Conservation (phyloP, 2,113 vertebrate species). For the Salminus brasiliensis region DNA sequence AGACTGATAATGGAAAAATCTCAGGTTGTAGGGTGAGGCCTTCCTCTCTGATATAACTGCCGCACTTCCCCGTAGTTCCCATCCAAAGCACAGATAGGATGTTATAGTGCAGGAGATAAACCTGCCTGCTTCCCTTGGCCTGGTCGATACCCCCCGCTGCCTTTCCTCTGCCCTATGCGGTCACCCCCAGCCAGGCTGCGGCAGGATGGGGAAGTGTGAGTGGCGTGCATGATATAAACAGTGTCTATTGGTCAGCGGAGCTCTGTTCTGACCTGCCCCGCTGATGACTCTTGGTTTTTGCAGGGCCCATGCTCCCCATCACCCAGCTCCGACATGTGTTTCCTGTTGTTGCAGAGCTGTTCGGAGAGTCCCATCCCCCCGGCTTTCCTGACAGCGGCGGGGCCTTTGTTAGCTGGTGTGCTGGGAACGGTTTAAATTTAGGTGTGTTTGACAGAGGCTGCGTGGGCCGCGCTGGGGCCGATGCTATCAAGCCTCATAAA, state of each 20-base stretch:
- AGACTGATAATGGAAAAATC: constrained; percentile 35
- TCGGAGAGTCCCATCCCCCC: constrained; percentile 20
- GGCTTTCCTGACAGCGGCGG: constrained; percentile 24
- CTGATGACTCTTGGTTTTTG: constrained; percentile 22
- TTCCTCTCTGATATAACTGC: constrained; percentile 32
- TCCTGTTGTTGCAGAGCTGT: constrained; percentile 46
- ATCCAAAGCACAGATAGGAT: constrained; percentile 46
- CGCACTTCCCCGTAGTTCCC: constrained; percentile 23
- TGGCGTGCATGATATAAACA: background rate
- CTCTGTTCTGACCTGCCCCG: constrained; percentile 21
- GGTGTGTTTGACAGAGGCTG: constrained; percentile 34
- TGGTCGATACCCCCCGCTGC: constrained; percentile 13
- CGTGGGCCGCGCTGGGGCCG: background rate
- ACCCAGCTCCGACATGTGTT: constrained; percentile 44
- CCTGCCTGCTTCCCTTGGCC: constrained; percentile 40
- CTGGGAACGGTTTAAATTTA: constrained; percentile 45
- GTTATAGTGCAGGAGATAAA: constrained; percentile 43
- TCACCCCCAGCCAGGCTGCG: constrained; percentile 6
- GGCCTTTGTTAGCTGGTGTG: constrained; percentile 31
- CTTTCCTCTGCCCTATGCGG: constrained; percentile 26
- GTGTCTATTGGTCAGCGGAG: background rate
- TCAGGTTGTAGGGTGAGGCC: constrained; percentile 11
- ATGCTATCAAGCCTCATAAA: constrained; percentile 30
- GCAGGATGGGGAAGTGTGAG: constrained; percentile 34
- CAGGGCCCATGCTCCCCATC: constrained; percentile 13